Conservation (phyloP, 2,888 invertebrate genomes). For the Nineta flava region DNA sequence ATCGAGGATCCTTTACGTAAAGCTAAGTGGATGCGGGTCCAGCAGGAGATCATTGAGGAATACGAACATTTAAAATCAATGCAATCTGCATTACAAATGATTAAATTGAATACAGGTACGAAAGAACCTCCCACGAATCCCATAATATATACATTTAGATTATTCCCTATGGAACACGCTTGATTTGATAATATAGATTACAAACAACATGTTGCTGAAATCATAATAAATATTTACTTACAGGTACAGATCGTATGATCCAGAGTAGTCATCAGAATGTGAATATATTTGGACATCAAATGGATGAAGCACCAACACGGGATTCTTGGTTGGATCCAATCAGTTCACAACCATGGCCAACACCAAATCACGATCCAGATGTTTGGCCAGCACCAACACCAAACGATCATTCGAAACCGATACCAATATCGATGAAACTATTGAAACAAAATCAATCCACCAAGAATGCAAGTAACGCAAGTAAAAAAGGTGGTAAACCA, state of each 20-base stretch:
- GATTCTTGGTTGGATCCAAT: slow-evolving; percentile 39
- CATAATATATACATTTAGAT: too few species aligned
- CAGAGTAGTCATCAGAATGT: not conserved
- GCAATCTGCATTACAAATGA: slow-evolving; percentile 56
- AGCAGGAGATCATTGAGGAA: slow-evolving; percentile 75
- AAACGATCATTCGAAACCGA: slow-evolving; percentile 47
- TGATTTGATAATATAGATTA: too few species aligned
- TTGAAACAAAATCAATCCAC: slow-evolving; percentile 1
- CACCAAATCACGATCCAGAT: slow-evolving; percentile 56
- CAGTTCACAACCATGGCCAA: slow-evolving; percentile 51
- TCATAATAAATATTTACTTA: too few species aligned
- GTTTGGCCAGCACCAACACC: slow-evolving; percentile 70
- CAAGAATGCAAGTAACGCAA: slow-evolving; percentile 19
- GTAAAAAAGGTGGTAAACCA: slow-evolving; percentile 23
- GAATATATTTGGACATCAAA: not conserved
- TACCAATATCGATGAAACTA: slow-evolving; percentile 1
- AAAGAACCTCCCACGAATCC: too few species aligned
- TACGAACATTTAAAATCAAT: slow-evolving; percentile 81
- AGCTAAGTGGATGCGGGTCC: slow-evolving; percentile 82
- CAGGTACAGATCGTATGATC: slow-evolving; percentile 26
- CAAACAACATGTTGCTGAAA: too few species aligned
- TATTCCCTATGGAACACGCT: too few species aligned
- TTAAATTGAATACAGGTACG: slow-evolving; percentile 48
- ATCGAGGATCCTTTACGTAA: slow-evolving; percentile 68
- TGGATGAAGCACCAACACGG: slow-evolving; percentile 41